These are phyloP conservation scores for Polypterus senegalus DNA, from an alignment of 2,113 vertebrate species.

Conservation along the genomic window DNA sequence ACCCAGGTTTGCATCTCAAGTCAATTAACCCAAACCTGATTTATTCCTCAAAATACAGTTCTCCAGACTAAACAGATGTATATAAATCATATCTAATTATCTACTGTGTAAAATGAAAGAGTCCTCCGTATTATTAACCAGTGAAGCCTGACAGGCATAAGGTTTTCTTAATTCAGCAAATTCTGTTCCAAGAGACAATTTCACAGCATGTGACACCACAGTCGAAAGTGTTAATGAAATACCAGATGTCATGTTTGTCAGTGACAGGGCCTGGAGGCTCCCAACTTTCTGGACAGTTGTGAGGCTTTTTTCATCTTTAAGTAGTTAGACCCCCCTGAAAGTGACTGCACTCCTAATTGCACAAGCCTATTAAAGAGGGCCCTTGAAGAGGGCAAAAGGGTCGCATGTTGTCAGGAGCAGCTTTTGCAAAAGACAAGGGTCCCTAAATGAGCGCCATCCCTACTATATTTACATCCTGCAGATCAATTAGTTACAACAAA, in stretches of 20 bases:
- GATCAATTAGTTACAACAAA: not conserved
- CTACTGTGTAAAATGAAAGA: not conserved
- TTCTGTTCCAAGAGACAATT: not conserved
- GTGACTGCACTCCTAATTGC: not conserved
- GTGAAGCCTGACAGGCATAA: slow-evolving; percentile 1
- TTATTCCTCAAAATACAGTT: no score
- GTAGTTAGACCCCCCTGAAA: slow-evolving; percentile 1
- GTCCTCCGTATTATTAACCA: not conserved
- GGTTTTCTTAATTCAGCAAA: not conserved
- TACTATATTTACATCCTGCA: not conserved
- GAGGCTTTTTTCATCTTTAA: not conserved
- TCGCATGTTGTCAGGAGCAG: not conserved
- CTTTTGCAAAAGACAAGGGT: not conserved
- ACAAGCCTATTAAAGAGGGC: not conserved
- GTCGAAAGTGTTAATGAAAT: not conserved
- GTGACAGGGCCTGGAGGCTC: not conserved
- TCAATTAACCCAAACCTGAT: no score
- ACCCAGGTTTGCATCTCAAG: no score
- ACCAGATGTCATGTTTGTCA: not conserved
- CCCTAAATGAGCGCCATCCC: not conserved
- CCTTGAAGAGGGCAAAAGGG: not conserved
- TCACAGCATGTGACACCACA: not conserved
- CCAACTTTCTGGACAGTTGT: no score
- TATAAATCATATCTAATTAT: not conserved
- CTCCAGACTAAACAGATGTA: no score